Percentiles rank a stretch among this genome's conserved stretches.
Evolutionary conservation across 2,888 invertebrate genomes (phyloP).

Genomic region (Ichneumon xanthorius): DNA sequence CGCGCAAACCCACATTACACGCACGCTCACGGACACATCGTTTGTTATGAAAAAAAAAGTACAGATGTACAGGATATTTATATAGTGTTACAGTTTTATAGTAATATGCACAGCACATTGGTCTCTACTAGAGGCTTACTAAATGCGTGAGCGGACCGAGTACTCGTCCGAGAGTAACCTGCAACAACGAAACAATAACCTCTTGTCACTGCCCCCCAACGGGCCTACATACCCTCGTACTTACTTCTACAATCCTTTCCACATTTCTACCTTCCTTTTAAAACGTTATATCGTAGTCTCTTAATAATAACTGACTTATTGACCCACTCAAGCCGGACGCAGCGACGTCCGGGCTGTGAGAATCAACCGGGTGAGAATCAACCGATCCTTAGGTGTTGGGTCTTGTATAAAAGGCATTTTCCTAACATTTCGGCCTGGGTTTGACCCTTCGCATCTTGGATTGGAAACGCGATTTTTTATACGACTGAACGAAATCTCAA

Average conservation of each 20-base stretch:
- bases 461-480: too few relatives aligned
- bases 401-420: too few relatives aligned
- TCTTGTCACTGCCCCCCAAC: constrained; percentile 80
- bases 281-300: background rate
- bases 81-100: constrained; percentile 66
- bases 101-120: constrained; percentile 81
- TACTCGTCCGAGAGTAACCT: constrained; percentile 85
- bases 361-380: too few relatives aligned
- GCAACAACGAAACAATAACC: constrained; percentile 84
- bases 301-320: background rate
- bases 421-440: too few relatives aligned
- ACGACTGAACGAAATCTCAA: too few relatives aligned
- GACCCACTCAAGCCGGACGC: background rate
- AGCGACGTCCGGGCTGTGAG: too few relatives aligned
- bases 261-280: constrained; percentile 1
- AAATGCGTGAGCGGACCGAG: constrained; percentile 85
- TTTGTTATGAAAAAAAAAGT: constrained; percentile 28
- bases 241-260: constrained; percentile 54
- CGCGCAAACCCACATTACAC: constrained; percentile 33
- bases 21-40: constrained; percentile 50
- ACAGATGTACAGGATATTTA: constrained; percentile 57
- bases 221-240: constrained; percentile 67
- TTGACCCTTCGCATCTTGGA: too few relatives aligned
- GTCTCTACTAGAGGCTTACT: constrained; percentile 84
- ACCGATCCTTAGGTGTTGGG: too few relatives aligned